Conservation (phyloP, 2,888 invertebrate species). For the Agrotis puta region DNA sequence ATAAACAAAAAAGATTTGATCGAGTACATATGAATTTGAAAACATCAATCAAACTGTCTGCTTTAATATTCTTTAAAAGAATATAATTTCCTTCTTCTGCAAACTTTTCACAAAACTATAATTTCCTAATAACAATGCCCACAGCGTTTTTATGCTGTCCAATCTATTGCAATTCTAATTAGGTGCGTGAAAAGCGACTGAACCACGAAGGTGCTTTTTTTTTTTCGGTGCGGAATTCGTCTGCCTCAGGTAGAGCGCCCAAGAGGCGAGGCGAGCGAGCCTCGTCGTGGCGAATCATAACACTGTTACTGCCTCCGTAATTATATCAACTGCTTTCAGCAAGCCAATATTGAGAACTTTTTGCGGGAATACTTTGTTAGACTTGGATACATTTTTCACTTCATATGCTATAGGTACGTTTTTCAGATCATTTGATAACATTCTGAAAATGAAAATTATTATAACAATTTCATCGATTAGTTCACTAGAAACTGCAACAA, state of each 20-base stretch:
- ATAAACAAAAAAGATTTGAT: neutral
- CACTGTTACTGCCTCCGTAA: conserved; percentile 65
- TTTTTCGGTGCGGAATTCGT: conserved; percentile 64
- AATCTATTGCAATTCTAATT: conserved; percentile 58
- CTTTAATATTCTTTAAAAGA: neutral
- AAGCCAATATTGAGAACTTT: conserved; percentile 40
- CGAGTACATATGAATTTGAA: neutral
- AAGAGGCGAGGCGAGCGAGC: conserved; percentile 54
- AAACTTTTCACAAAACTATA: neutral
- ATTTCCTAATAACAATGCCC: conserved; percentile 38
- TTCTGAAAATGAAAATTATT: neutral
- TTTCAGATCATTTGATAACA: too few relatives aligned
- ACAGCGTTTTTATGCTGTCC: conserved; percentile 47
- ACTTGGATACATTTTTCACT: conserved; percentile 1
- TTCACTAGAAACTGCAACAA: neutral
- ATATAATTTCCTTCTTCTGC: neutral
- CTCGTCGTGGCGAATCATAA: conserved; percentile 64
- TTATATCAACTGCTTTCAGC: conserved; percentile 55
- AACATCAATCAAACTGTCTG: neutral
- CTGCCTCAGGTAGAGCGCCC: conserved; percentile 65
- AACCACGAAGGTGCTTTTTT: conserved; percentile 50
- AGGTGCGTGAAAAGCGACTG: conserved; percentile 50
- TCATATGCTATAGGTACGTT: neutral
- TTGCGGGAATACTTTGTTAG: neutral
- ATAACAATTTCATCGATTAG: neutral